Percentiles rank a stretch among this genome's conserved stretches.
phyloP scores from a whole-genome alignment of 1,140 invertebrate species.

The Gryllus bimaculatus region DNA sequence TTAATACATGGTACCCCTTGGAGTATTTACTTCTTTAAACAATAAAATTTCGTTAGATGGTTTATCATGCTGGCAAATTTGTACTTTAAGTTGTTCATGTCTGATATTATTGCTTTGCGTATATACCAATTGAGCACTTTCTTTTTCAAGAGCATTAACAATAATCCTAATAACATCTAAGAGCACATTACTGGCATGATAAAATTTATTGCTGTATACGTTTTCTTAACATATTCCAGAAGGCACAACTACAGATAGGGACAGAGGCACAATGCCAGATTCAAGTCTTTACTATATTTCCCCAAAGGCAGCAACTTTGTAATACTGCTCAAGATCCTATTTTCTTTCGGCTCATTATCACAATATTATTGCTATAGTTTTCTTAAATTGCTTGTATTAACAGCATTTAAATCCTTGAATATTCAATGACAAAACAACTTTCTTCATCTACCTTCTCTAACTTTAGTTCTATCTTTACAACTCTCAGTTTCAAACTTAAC shows the following conservation, averaged over 20 bases:
- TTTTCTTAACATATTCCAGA: not conserved
- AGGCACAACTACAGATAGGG: not conserved
- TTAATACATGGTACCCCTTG: not conserved
- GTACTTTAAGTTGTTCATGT: not conserved
- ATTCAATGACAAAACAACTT: too few relatives aligned
- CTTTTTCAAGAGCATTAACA: not conserved
- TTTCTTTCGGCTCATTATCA: too few relatives aligned
- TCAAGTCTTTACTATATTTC: not conserved
- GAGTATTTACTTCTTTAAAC: not conserved
- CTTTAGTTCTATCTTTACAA: too few relatives aligned
- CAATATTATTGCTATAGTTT: too few relatives aligned
- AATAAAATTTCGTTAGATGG: not conserved
- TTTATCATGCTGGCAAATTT: conserved; percentile 1
- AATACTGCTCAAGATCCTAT: not conserved
- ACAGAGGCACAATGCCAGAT: not conserved
- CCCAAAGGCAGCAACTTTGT: not conserved
- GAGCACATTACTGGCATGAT: not conserved
- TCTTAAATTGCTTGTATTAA: too few relatives aligned
- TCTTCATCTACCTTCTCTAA: too few relatives aligned
- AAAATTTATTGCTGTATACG: not conserved
- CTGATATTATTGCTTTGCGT: not conserved
- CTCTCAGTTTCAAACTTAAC: too few relatives aligned
- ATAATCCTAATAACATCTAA: not conserved
- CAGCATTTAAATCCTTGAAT: too few relatives aligned
- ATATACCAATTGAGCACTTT: not conserved